Conservation (phyloP, 2,113 vertebrate species). For the Pongo pygmaeus region DNA sequence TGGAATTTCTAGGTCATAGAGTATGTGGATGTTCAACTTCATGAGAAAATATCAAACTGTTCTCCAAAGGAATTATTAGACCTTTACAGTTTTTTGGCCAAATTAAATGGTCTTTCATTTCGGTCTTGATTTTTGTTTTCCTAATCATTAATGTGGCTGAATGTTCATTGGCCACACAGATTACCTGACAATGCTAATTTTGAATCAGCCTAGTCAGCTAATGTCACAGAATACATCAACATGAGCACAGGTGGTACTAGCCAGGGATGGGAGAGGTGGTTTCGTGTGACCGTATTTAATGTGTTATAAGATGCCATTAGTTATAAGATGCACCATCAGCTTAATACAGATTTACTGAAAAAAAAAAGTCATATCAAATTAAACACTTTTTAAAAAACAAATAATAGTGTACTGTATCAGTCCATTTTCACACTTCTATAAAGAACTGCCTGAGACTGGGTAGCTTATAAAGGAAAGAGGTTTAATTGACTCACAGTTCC, state of each 20-base stretch:
- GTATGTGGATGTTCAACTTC: background rate
- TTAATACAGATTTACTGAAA: constrained; percentile 19
- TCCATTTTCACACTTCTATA: too few relatives aligned
- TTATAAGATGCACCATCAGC: background rate
- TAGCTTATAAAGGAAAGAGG: too few relatives aligned
- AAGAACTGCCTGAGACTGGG: too few relatives aligned
- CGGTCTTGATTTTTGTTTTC: constrained; percentile 29
- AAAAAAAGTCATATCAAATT: constrained; percentile 12
- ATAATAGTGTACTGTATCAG: background rate
- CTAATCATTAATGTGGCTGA: background rate
- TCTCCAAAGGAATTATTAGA: background rate
- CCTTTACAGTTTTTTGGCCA: background rate
- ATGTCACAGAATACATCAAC: background rate
- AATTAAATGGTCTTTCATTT: background rate
- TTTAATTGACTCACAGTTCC: too few relatives aligned
- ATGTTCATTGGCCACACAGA: background rate
- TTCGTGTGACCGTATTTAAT: background rate
- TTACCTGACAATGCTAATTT: constrained; percentile 3
- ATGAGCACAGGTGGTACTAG: background rate
- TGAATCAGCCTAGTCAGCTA: background rate
- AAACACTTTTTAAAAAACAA: background rate
- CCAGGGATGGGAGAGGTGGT: background rate
- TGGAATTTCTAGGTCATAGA: background rate
- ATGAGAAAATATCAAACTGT: background rate
- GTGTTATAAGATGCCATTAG: background rate